These are phyloP conservation scores for Drosophila erecta DNA, from an alignment of 1,140 invertebrate species.

Conservation along the genomic window DNA sequence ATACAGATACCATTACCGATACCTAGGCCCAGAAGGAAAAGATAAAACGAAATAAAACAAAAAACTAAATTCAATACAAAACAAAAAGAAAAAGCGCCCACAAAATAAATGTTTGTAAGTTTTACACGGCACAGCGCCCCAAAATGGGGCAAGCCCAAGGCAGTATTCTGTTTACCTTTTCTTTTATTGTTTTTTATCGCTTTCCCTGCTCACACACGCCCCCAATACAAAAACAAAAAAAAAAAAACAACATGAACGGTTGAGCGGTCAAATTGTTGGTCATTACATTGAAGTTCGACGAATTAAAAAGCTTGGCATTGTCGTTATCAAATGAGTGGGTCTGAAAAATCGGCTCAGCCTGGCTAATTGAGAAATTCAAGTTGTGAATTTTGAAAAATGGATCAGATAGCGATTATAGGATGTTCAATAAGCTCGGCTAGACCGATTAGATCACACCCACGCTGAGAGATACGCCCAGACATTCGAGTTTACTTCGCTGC, in stretches of 20 bases:
- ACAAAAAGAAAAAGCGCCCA: slow-evolving; percentile 48
- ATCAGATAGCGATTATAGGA: slow-evolving; percentile 13
- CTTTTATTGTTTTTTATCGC: slow-evolving; percentile 63
- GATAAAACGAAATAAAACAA: slow-evolving; percentile 12
- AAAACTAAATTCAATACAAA: slow-evolving; percentile 23
- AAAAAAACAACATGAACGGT: slow-evolving; percentile 35
- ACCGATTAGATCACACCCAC: slow-evolving; percentile 41
- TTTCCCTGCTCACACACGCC: slow-evolving; percentile 41
- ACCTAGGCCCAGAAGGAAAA: slow-evolving; percentile 37
- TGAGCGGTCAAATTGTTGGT: slow-evolving; percentile 39
- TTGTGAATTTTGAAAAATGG: slow-evolving; percentile 14
- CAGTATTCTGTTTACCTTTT: slow-evolving; percentile 73
- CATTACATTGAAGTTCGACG: slow-evolving; percentile 32
- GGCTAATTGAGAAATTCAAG: slow-evolving; percentile 20
- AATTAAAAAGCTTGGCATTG: slow-evolving; percentile 28
- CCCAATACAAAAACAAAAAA: slow-evolving; percentile 14
- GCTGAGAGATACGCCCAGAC: slow-evolving; percentile 31
- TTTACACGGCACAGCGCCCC: slow-evolving; percentile 72
- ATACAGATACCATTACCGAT: slow-evolving; percentile 39
- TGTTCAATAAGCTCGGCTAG: slow-evolving; percentile 2
- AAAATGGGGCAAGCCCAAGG: slow-evolving; percentile 69
- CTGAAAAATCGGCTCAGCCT: slow-evolving; percentile 13
- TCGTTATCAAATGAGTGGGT: slow-evolving; percentile 26
- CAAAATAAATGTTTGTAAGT: slow-evolving; percentile 73
- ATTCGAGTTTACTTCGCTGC: slow-evolving; percentile 55